Evolutionary conservation across 2,113 vertebrate species (phyloP).

Genomic region (Etheostoma spectabile): DNA sequence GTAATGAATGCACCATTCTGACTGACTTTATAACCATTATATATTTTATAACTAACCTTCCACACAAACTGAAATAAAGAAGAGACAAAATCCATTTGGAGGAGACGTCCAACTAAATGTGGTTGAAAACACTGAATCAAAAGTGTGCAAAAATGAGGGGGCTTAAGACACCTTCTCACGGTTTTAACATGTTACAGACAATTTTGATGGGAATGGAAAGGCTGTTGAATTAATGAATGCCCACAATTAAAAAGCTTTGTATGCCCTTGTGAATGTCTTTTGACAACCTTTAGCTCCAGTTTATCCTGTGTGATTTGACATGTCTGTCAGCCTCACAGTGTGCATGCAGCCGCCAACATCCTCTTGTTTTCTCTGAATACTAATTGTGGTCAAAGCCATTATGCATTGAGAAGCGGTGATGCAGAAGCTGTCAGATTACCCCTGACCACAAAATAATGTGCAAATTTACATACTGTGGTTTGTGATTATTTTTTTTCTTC

Average conservation of each 20-base stretch:
- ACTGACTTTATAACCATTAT: slow-evolving; percentile 25
- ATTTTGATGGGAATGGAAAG: slow-evolving; percentile 69
- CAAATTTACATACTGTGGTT: slow-evolving; percentile 76
- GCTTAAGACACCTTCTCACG: slow-evolving; percentile 58
- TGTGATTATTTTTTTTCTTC: slow-evolving; percentile 60
- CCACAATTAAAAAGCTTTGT: slow-evolving; percentile 73
- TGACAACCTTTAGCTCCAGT: slow-evolving; percentile 78
- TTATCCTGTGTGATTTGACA: slow-evolving; percentile 77
- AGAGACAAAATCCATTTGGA: slow-evolving; percentile 44
- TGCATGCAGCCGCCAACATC: slow-evolving; percentile 64
- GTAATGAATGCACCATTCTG: slow-evolving; percentile 44
- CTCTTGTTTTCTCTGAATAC: slow-evolving; percentile 77
- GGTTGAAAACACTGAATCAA: slow-evolving; percentile 18
- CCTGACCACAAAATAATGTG: slow-evolving; percentile 80
- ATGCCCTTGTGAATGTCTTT: slow-evolving; percentile 65
- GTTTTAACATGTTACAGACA: slow-evolving; percentile 62
- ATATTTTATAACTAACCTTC: slow-evolving; percentile 18
- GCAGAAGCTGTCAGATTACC: slow-evolving; percentile 77
- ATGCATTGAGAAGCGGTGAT: slow-evolving; percentile 70
- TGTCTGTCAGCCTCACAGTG: slow-evolving; percentile 71
- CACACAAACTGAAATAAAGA: slow-evolving; percentile 1
- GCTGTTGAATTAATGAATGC: slow-evolving; percentile 78
- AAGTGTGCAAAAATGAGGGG: slow-evolving; percentile 53
- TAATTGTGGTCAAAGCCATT: slow-evolving; percentile 79
- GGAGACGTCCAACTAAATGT: slow-evolving; percentile 27